phyloP scores from a whole-genome alignment of 2,797 vertebrate genomes.

The Rallus crepitans region DNA sequence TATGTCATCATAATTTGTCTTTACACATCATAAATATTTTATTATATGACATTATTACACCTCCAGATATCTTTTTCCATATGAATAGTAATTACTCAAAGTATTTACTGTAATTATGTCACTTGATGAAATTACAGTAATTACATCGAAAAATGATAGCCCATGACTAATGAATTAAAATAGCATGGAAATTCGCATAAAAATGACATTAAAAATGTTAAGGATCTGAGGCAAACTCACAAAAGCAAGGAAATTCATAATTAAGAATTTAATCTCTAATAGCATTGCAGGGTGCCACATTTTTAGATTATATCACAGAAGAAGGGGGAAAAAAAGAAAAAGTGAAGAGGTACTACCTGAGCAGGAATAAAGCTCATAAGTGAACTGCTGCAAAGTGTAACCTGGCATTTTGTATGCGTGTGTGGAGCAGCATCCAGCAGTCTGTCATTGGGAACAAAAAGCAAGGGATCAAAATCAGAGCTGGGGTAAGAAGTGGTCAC shows the following conservation, averaged over 20 bases:
- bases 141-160: conserved; percentile 84
- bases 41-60: conserved; percentile 81
- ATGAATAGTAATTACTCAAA: conserved; percentile 83
- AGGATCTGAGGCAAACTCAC: conserved; percentile 73
- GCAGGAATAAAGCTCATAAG: background rate
- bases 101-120: conserved; percentile 86
- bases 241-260: conserved; percentile 73
- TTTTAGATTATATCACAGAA: conserved; percentile 9
- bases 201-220: conserved; percentile 78
- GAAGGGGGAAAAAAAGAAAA: rapidly evolving
- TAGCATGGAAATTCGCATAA: conserved; percentile 82
- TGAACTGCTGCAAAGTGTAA: background rate
- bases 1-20: conserved; percentile 79
- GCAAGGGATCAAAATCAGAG: background rate
- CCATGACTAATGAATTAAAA: conserved; percentile 86
- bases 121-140: conserved; percentile 86
- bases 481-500: background rate
- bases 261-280: conserved; percentile 70
- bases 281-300: conserved; percentile 4
- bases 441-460: background rate
- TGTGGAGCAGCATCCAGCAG: background rate
- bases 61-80: conserved; percentile 80
- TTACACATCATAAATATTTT: conserved; percentile 83
- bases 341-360: background rate
- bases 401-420: rapidly evolving